A percentile compares a stretch with the other conserved stretches of the same genome.
These are phyloP conservation scores for Macrochelys suwanniensis DNA, from an alignment of 2,797 vertebrate genomes.

Conservation along the genomic window DNA sequence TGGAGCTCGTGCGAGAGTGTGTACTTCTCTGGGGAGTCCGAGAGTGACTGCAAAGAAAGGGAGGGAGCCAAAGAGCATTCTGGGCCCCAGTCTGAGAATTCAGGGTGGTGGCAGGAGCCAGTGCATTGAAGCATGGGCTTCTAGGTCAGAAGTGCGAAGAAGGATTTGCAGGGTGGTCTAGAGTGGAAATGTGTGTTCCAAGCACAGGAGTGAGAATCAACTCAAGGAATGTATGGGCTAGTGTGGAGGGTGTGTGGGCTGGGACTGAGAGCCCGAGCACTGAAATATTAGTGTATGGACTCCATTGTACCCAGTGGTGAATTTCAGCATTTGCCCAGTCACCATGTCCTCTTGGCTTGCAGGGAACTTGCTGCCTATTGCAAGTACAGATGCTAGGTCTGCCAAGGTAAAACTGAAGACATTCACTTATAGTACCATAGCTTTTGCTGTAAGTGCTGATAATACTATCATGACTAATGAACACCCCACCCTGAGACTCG, in stretches of 20 bases:
- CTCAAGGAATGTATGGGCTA: rapidly evolving
- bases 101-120: neutral
- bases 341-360: neutral
- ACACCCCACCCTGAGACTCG: neutral
- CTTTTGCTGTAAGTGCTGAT: neutral
- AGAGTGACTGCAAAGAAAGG: neutral
- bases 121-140: neutral
- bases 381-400: neutral
- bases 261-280: neutral
- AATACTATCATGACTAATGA: rapidly evolving
- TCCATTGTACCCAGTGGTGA: rapidly evolving
- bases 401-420: neutral
- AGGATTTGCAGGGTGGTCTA: neutral
- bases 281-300: neutral
- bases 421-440: neutral
- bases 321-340: neutral
- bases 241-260: neutral
- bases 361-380: neutral
- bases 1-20: neutral
- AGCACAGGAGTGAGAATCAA: neutral
- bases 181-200: neutral
- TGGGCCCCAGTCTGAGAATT: neutral
- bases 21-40: neutral
- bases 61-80: neutral
- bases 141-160: neutral